Conservation (phyloP, 2,888 invertebrate species). For the Dryococelus australis region DNA sequence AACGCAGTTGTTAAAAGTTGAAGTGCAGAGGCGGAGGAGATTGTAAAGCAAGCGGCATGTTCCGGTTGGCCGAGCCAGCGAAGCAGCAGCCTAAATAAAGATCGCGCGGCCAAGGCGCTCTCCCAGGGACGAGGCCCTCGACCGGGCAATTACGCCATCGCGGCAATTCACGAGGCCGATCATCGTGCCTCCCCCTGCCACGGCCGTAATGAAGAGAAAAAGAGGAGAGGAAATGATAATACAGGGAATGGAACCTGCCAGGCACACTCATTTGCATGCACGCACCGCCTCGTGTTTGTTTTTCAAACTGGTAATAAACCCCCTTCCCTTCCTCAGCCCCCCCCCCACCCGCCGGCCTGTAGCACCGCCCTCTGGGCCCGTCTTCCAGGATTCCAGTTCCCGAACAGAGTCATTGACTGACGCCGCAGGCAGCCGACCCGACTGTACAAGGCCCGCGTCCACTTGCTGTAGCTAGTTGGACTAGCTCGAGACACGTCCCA, state of each 20-base stretch:
- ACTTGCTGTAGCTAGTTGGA: too few relatives aligned
- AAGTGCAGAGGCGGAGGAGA: too few relatives aligned
- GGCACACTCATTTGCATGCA: neutral
- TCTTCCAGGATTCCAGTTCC: neutral
- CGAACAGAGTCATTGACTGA: neutral
- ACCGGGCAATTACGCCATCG: neutral
- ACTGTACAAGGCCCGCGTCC: neutral
- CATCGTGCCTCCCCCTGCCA: neutral
- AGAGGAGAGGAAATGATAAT: slow-evolving; percentile 3
- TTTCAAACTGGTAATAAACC: neutral
- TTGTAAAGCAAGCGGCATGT: too few relatives aligned
- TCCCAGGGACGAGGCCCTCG: neutral
- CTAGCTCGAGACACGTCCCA: too few relatives aligned
- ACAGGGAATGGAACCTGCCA: neutral
- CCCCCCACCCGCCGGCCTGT: neutral
- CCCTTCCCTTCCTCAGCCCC: neutral
- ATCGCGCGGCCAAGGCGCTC: neutral
- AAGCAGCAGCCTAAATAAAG: neutral
- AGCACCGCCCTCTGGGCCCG: neutral
- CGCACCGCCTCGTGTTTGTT: slow-evolving; percentile 16
- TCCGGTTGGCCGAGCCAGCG: too few relatives aligned
- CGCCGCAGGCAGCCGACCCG: neutral
- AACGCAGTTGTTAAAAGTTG: too few relatives aligned
- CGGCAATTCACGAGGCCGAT: neutral
- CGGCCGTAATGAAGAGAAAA: neutral